These are phyloP conservation scores for Ichneumoninae sp. DNA, from an alignment of 2,888 invertebrate species.

Conservation along the genomic window DNA sequence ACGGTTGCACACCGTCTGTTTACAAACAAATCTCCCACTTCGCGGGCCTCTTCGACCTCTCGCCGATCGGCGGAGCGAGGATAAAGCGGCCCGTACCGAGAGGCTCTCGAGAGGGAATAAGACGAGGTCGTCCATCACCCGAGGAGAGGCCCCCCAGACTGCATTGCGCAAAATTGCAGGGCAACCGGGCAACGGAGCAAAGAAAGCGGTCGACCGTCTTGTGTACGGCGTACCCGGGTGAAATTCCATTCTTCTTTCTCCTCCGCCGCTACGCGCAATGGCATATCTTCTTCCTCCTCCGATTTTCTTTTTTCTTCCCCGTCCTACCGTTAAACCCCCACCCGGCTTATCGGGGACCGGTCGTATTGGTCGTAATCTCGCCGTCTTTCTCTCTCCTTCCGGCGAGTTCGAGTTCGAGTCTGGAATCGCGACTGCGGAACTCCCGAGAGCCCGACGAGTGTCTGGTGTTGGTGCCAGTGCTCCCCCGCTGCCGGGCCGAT, in stretches of 20 bases:
- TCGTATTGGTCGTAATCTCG: slow-evolving; percentile 33
- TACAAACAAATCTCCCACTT: slow-evolving; percentile 82
- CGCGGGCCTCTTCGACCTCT: slow-evolving; percentile 66
- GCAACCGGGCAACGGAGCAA: slow-evolving; percentile 67
- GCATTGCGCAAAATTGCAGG: slow-evolving; percentile 80
- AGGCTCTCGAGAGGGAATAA: slow-evolving; percentile 52
- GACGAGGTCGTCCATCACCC: slow-evolving; percentile 56
- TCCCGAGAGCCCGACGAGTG: slow-evolving; percentile 35
- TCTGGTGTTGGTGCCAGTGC: neutral
- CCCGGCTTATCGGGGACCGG: slow-evolving; percentile 50
- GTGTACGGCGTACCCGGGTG: slow-evolving; percentile 60
- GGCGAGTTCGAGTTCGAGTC: slow-evolving; percentile 58
- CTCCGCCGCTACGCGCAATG: slow-evolving; percentile 32
- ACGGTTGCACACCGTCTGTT: slow-evolving; percentile 73
- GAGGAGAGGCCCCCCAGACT: slow-evolving; percentile 68
- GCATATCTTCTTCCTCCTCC: slow-evolving; percentile 27
- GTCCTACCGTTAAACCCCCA: slow-evolving; percentile 60
- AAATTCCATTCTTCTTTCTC: slow-evolving; percentile 63
- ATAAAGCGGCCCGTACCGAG: slow-evolving; percentile 5
- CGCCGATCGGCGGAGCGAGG: slow-evolving; percentile 51
- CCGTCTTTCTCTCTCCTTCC: slow-evolving; percentile 41
- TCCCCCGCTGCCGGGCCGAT: neutral
- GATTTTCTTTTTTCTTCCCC: slow-evolving; percentile 31
- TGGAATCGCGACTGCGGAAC: slow-evolving; percentile 70
- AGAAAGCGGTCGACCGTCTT: slow-evolving; percentile 70